phyloP scores from a whole-genome alignment of 2,888 invertebrate species.

The Ennomos quercinarius region DNA sequence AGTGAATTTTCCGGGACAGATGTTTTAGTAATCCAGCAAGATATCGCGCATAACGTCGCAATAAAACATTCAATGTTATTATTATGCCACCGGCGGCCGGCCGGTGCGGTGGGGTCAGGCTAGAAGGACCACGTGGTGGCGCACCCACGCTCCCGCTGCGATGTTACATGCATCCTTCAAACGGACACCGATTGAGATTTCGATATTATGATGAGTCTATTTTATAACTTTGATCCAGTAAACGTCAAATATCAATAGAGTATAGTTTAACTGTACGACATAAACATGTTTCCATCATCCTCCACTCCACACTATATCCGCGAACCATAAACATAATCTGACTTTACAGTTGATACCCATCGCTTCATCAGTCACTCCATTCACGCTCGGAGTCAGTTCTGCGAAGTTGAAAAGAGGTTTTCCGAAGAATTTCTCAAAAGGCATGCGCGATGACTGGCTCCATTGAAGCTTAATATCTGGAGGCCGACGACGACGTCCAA shows the following conservation, averaged over 20 bases:
- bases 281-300: not conserved
- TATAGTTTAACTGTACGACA: too few relatives aligned
- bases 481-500: slow-evolving; percentile 48
- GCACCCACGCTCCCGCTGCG: slow-evolving; percentile 31
- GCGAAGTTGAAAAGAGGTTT: slow-evolving; percentile 51
- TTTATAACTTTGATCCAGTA: not conserved
- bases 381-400: slow-evolving; percentile 44
- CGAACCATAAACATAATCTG: slow-evolving; percentile 28
- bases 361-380: slow-evolving; percentile 50
- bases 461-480: slow-evolving; percentile 64
- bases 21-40: slow-evolving; percentile 77
- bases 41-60: slow-evolving; percentile 57
- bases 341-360: slow-evolving; percentile 39
- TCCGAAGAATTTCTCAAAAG: slow-evolving; percentile 55
- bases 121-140: not conserved
- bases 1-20: slow-evolving; percentile 85
- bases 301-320: not conserved
- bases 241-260: not conserved
- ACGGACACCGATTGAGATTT: slow-evolving; percentile 22
- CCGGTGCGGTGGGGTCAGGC: slow-evolving; percentile 36
- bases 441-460: slow-evolving; percentile 70
- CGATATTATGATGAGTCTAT: slow-evolving; percentile 3
- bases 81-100: slow-evolving; percentile 45
- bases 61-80: slow-evolving; percentile 77
- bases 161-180: slow-evolving; percentile 24